A percentile compares a stretch with the other conserved stretches of the same genome.
These are phyloP conservation scores for Staurois parvus DNA, from an alignment of 2,797 vertebrate genomes.

Conservation along the genomic window DNA sequence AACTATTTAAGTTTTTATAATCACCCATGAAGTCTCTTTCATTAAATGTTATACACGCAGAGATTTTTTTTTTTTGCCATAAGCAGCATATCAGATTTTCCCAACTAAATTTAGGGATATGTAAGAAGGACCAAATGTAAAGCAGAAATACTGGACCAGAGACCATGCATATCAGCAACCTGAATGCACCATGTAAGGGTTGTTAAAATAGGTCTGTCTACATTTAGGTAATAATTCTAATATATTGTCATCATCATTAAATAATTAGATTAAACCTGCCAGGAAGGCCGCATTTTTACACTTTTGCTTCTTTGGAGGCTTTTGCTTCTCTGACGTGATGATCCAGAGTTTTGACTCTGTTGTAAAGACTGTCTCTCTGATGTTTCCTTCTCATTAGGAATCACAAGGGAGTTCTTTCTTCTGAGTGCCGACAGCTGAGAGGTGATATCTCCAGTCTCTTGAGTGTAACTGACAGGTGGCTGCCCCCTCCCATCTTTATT, in stretches of 20 bases:
- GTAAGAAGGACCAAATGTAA: no score
- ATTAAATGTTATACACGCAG: no score
- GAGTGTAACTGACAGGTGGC: conserved; percentile 6
- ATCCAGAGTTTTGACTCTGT: conserved; percentile 64
- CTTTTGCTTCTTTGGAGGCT: conserved; percentile 63
- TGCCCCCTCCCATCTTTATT: conserved; percentile 19
- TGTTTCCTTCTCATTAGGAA: conserved; percentile 23
- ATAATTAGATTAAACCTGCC: conserved; percentile 60
- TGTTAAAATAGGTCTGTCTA: background rate
- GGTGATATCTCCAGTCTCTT: conserved; percentile 22
- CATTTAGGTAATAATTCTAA: background rate
- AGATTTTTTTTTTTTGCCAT: no score
- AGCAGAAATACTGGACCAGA: no score
- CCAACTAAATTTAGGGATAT: no score
- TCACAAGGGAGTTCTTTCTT: conserved; percentile 39
- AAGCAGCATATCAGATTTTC: no score
- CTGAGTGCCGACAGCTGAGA: conserved; percentile 33
- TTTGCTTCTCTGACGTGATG: conserved; percentile 66
- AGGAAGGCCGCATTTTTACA: conserved; percentile 63
- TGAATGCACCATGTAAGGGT: background rate
- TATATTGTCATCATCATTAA: background rate
- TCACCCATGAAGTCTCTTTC: no score
- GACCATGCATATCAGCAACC: no score
- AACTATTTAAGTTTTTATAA: no score
- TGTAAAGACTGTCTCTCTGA: conserved; percentile 52